A percentile compares a stretch with the other conserved stretches of the same genome.
phyloP scores from a whole-genome alignment of 1,140 invertebrate species.

The Drosophila nebulosa region DNA sequence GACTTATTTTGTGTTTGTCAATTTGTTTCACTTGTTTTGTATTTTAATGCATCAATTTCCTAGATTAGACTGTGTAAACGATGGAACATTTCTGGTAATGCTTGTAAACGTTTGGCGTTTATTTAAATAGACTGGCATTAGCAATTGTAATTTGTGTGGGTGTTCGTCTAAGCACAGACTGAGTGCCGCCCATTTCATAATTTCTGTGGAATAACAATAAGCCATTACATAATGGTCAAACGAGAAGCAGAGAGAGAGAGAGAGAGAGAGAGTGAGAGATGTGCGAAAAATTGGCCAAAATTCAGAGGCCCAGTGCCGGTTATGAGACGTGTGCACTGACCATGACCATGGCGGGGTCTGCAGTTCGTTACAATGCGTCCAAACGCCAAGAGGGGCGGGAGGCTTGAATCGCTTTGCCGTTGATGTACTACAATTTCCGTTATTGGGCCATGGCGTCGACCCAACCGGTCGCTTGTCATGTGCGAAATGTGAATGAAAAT shows the following conservation, averaged over 20 bases:
- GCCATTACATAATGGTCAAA: constrained; percentile 49
- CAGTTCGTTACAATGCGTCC: background rate
- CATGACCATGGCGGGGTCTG: constrained; percentile 67
- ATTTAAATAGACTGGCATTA: constrained; percentile 42
- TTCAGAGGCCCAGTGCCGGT: constrained; percentile 17
- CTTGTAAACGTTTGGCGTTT: constrained; percentile 44
- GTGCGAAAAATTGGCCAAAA: constrained; percentile 72
- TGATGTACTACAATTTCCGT: constrained; percentile 76
- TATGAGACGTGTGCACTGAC: constrained; percentile 70
- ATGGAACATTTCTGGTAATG: constrained; percentile 50
- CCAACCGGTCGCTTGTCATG: constrained; percentile 28
- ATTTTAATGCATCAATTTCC: constrained; percentile 20
- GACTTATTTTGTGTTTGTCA: constrained; percentile 30
- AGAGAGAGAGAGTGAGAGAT: constrained; percentile 21
- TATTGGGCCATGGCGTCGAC: constrained; percentile 60
- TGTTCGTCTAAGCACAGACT: constrained; percentile 4
- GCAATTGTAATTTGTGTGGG: constrained; percentile 26
- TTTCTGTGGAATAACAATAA: constrained; percentile 56
- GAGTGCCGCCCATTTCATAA: constrained; percentile 55
- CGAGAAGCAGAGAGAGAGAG: too few relatives aligned
- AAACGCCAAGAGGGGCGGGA: constrained; percentile 18
- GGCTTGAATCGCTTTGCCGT: constrained; percentile 44
- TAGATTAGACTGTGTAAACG: constrained; percentile 31
- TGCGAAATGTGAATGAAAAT: constrained; percentile 50
- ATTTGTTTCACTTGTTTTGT: constrained; percentile 11